Percentiles rank a stretch among this genome's conserved stretches.
phyloP scores from a whole-genome alignment of 2,888 invertebrate species.

The Acanthoscelides obtectus region DNA sequence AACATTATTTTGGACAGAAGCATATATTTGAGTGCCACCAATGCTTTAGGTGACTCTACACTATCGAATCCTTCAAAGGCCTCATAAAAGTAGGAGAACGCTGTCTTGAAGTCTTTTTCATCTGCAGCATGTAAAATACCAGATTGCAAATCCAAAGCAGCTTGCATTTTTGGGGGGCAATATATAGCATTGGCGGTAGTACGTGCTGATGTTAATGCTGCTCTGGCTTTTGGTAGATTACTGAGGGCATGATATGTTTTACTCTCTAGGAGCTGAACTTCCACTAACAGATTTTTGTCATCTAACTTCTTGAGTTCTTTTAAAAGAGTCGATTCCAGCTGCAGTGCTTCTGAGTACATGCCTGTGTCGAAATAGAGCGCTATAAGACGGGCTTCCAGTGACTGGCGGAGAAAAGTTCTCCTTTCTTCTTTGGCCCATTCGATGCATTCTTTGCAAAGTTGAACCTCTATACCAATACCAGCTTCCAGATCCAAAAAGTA shows the following conservation, averaged over 20 bases:
- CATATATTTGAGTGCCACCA: constrained; percentile 98
- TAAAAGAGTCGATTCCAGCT: constrained; percentile 79
- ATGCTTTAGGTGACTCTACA: constrained; percentile 84
- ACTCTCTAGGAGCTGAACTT: constrained; percentile 96
- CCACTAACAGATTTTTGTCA: constrained; percentile 97
- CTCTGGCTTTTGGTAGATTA: constrained; percentile 93
- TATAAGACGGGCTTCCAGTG: constrained; percentile 89
- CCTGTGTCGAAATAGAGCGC: constrained; percentile 92
- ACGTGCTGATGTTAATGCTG: constrained; percentile 94
- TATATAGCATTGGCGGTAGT: constrained; percentile 99
- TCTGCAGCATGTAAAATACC: constrained; percentile 99
- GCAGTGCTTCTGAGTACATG: constrained; percentile 81
- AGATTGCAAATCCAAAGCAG: constrained; percentile 93
- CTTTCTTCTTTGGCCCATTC: constrained; percentile 99
- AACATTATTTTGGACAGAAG: constrained; percentile 97
- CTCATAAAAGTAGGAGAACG: constrained; percentile 99
- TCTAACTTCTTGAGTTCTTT: constrained; percentile 97
- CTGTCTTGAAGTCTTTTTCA: constrained; percentile 99
- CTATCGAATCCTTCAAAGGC: constrained; percentile 98
- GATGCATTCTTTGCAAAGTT: constrained; percentile 95
- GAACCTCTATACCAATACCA: constrained; percentile 90
- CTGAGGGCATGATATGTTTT: constrained; percentile 97
- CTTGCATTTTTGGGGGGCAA: constrained; percentile 98
- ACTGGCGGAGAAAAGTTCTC: constrained; percentile 93
- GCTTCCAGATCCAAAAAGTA: constrained; percentile 96